phyloP scores from a whole-genome alignment of 2,797 vertebrate genomes.

The Bryconaethiops microstoma region DNA sequence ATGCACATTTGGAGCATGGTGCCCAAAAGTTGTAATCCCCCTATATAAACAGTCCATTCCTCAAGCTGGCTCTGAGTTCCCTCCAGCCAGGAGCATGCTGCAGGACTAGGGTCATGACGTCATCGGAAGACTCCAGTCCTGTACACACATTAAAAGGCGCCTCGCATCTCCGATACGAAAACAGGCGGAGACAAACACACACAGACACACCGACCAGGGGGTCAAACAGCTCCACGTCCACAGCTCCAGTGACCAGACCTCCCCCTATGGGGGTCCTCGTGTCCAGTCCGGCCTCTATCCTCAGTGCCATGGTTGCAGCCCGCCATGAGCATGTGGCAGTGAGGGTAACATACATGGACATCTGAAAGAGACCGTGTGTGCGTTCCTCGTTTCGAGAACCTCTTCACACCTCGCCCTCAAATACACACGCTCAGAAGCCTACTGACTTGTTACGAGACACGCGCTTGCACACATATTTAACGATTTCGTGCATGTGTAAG shows the following conservation, averaged over 20 bases:
- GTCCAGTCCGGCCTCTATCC: not conserved
- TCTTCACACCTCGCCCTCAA: not conserved
- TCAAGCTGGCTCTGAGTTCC: not conserved
- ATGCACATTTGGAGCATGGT: not conserved
- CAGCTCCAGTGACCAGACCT: not conserved
- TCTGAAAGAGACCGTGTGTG: not conserved
- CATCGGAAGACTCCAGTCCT: not conserved
- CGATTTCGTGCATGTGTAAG: not conserved
- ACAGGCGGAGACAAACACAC: too few relatives aligned
- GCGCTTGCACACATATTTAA: not conserved
- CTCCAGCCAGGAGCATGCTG: slow-evolving; percentile 1
- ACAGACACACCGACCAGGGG: not conserved
- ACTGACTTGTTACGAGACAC: not conserved
- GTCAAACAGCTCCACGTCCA: not conserved
- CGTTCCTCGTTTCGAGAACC: not conserved
- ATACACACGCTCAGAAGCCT: not conserved
- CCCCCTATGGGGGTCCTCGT: not conserved
- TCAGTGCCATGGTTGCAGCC: not conserved
- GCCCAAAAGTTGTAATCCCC: not conserved
- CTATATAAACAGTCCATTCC: not conserved
- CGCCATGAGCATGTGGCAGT: not conserved
- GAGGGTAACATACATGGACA: not conserved
- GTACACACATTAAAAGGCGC: slow-evolving; percentile 9
- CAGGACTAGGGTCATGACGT: slow-evolving; percentile 1
- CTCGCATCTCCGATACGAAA: not conserved